A percentile compares a stretch with the other conserved stretches of the same genome.
Evolutionary conservation across 2,888 invertebrate genomes (phyloP).

Genomic region (Acanthopleura granulata): DNA sequence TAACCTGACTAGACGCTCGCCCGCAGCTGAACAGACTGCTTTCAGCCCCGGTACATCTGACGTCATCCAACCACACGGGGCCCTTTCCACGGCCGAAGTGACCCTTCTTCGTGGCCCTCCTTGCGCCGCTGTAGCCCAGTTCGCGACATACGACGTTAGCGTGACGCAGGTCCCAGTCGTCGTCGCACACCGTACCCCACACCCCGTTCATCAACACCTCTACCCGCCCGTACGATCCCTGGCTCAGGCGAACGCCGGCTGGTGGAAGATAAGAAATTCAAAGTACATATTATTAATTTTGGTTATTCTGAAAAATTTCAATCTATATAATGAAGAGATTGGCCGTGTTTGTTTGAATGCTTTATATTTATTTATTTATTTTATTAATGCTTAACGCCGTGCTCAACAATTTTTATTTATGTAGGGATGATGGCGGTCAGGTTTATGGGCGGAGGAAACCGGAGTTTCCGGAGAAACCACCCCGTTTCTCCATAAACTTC

Average conservation of each 20-base stretch:
- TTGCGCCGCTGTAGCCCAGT: conserved; percentile 19
- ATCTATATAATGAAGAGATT: too few relatives aligned
- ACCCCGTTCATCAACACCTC: conserved; percentile 22
- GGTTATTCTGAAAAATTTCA: too few relatives aligned
- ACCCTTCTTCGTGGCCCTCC: conserved; percentile 17
- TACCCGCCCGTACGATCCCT: conserved; percentile 22
- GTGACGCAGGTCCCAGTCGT: conserved; percentile 17
- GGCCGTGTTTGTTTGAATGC: too few relatives aligned
- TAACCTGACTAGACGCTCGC: neutral
- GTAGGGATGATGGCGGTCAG: too few relatives aligned
- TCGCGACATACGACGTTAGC: conserved; percentile 21
- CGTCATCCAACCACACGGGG: conserved; percentile 23
- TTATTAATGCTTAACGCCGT: too few relatives aligned
- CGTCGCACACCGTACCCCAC: conserved; percentile 25
- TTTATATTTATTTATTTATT: too few relatives aligned
- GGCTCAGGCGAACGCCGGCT: conserved; percentile 20
- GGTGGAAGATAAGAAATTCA: neutral
- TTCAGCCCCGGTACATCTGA: conserved; percentile 22
- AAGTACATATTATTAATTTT: too few relatives aligned
- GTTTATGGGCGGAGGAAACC: too few relatives aligned
- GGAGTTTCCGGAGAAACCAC: too few relatives aligned
- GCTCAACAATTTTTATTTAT: too few relatives aligned
- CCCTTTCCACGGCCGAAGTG: conserved; percentile 20
- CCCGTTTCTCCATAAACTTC: too few relatives aligned
- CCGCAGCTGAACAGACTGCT: conserved; percentile 20